phyloP scores from a whole-genome alignment of 2,113 vertebrate species.

The Ivindomyrus marchei region DNA sequence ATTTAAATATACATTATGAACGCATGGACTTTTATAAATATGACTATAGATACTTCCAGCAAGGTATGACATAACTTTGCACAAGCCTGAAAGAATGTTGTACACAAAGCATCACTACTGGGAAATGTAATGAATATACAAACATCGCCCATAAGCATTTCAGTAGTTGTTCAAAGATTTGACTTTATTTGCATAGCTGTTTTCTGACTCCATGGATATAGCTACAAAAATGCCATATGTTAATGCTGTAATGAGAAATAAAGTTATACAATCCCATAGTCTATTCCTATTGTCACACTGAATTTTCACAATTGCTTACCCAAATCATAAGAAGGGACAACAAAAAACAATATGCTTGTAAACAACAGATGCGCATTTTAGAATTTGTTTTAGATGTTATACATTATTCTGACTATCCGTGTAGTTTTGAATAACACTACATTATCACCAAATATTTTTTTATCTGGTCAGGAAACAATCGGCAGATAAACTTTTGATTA shows the following conservation, averaged over 20 bases:
- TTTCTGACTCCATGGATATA: not conserved
- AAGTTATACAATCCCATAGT: not conserved
- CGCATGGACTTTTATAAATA: not conserved
- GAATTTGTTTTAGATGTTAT: not conserved
- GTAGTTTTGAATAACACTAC: not conserved
- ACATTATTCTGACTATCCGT: not conserved
- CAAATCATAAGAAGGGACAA: not conserved
- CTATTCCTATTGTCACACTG: not conserved
- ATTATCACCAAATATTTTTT: not conserved
- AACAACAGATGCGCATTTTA: not conserved
- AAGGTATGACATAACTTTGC: not conserved
- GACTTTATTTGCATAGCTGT: not conserved
- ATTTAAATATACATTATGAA: not conserved
- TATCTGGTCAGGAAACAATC: not conserved
- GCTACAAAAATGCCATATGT: not conserved
- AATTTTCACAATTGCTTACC: not conserved
- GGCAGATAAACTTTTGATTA: not conserved
- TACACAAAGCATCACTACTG: not conserved
- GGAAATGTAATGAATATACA: not conserved
- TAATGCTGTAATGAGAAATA: not conserved
- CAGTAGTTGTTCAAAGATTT: not conserved
- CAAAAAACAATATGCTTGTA: not conserved
- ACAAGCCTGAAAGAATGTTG: not conserved
- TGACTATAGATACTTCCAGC: not conserved
- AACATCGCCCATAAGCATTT: not conserved